phyloP scores from a whole-genome alignment of 2,797 vertebrate genomes.

The Rhinoraja longicauda region DNA sequence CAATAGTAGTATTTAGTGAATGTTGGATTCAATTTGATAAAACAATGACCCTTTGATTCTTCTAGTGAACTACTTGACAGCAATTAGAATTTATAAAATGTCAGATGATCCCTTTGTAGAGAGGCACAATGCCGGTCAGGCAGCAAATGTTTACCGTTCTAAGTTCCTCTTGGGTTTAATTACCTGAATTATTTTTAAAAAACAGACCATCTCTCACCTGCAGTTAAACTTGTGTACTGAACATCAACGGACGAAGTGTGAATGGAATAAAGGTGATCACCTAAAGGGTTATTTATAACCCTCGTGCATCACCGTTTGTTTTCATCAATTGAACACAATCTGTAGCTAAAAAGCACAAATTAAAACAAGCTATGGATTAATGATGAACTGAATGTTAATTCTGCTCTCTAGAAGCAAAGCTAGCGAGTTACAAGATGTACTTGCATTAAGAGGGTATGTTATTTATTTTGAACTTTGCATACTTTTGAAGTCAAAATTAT shows the following conservation, averaged over 20 bases:
- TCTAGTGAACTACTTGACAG: neutral
- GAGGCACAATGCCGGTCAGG: too few relatives aligned
- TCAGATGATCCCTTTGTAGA: neutral
- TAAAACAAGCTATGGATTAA: neutral
- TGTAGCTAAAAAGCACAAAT: neutral
- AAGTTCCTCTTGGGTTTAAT: neutral
- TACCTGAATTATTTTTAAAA: neutral
- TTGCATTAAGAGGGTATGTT: neutral
- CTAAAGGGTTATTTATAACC: neutral
- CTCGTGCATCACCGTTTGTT: neutral
- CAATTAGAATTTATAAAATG: neutral
- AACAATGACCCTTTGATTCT: neutral
- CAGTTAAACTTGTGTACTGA: neutral
- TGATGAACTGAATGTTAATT: neutral
- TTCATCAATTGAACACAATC: neutral
- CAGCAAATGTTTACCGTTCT: neutral
- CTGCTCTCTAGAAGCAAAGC: neutral
- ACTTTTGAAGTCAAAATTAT: neutral
- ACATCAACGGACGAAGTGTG: neutral
- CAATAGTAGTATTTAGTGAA: neutral
- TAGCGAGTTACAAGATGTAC: neutral
- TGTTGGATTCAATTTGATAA: neutral
- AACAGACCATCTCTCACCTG: neutral
- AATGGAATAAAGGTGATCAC: neutral
- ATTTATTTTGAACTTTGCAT: neutral